Conservation (phyloP, 2,888 invertebrate genomes). For the Leptura quadrifasciata region DNA sequence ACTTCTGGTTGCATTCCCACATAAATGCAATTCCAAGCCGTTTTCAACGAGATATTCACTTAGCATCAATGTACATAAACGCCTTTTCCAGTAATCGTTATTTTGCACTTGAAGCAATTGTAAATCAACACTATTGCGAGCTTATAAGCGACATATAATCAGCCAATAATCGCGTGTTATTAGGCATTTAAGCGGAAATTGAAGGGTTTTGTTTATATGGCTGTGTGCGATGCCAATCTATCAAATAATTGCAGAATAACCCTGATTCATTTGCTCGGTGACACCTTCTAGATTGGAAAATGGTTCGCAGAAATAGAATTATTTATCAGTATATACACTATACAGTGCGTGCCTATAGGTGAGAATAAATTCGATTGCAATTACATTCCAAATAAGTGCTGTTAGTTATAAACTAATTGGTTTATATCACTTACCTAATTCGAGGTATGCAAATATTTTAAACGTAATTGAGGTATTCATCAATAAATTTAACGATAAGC, state of each 20-base stretch:
- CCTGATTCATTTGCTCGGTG: neutral
- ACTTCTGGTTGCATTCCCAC: conserved; percentile 3
- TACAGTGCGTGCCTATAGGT: too few species aligned
- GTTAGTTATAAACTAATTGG: too few species aligned
- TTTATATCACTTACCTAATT: too few species aligned
- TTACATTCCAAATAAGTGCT: too few species aligned
- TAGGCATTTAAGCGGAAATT: conserved; percentile 12
- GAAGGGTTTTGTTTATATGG: neutral
- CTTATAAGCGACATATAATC: conserved; percentile 10
- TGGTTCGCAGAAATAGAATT: too few species aligned
- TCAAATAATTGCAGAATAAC: neutral
- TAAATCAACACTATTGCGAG: conserved; percentile 17
- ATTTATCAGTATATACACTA: too few species aligned
- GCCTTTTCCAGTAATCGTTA: neutral
- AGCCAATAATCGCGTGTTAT: conserved; percentile 17
- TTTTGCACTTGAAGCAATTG: conserved; percentile 1
- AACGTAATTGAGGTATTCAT: too few species aligned
- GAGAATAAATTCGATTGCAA: too few species aligned
- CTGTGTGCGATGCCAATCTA: neutral
- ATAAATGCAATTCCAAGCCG: neutral
- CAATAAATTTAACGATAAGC: too few species aligned
- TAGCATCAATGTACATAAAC: conserved; percentile 1
- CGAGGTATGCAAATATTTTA: too few species aligned
- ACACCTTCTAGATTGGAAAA: neutral
- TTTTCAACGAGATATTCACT: conserved; percentile 2